Evolutionary conservation across 2,888 invertebrate genomes (phyloP).

Genomic region (Geotrupes spiniger): DNA sequence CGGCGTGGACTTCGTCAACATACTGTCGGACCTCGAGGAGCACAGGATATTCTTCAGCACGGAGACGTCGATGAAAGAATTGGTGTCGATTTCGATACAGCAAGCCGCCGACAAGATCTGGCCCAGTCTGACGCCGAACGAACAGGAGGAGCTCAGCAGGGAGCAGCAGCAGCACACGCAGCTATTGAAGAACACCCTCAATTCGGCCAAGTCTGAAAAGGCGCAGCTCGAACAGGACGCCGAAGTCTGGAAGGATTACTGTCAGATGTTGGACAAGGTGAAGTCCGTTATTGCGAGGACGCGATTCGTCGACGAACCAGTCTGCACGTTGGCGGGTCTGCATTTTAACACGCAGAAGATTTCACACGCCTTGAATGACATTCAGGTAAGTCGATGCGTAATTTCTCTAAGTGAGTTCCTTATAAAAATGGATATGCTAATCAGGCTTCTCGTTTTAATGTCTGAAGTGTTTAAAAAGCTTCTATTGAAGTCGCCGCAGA

Average conservation of each 20-base stretch:
- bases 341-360: slow-evolving; percentile 81
- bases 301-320: slow-evolving; percentile 74
- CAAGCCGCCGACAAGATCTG: slow-evolving; percentile 84
- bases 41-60: slow-evolving; percentile 84
- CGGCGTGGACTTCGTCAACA: slow-evolving; percentile 85
- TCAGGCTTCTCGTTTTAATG: too few species aligned
- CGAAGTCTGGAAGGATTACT: slow-evolving; percentile 84
- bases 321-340: slow-evolving; percentile 75
- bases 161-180: slow-evolving; percentile 81
- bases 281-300: slow-evolving; percentile 71
- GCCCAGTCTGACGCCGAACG: slow-evolving; percentile 76
- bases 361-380: slow-evolving; percentile 69
- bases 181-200: slow-evolving; percentile 75
- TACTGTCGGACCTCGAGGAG: slow-evolving; percentile 78
- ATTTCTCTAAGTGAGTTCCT: too few species aligned
- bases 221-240: slow-evolving; percentile 78
- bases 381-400: slow-evolving; percentile 60
- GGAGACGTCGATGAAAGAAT: slow-evolving; percentile 72
- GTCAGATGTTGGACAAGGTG: slow-evolving; percentile 73
- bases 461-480: too few species aligned
- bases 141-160: slow-evolving; percentile 79
- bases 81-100: slow-evolving; percentile 78
- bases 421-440: too few species aligned
- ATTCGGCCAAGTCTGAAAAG: slow-evolving; percentile 77
- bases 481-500: too few species aligned